phyloP scores from a whole-genome alignment of 2,888 invertebrate genomes.

The Drosophila anomalata region DNA sequence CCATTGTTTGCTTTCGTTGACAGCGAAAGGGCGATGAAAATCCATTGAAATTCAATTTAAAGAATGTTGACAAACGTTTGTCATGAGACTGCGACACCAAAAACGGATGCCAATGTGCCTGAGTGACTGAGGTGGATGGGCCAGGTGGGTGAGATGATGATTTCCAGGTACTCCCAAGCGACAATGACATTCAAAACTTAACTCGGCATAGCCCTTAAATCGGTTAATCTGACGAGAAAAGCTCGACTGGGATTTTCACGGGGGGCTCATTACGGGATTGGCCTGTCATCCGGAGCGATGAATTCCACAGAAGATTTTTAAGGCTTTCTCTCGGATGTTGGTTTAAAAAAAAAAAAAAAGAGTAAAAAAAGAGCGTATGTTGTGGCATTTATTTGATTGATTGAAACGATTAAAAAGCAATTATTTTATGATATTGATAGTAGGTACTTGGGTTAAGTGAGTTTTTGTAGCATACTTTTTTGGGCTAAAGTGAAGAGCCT shows the following conservation, averaged over 20 bases:
- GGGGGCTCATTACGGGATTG: conserved; percentile 21
- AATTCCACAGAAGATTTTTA: background rate
- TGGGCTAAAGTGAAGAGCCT: no score
- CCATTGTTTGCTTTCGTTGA: conserved; percentile 44
- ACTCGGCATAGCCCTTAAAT: conserved; percentile 23
- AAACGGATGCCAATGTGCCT: conserved; percentile 23
- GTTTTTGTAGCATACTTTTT: no score
- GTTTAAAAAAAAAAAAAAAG: no score
- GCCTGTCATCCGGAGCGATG: conserved; percentile 9
- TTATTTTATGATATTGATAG: no score
- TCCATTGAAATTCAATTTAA: conserved; percentile 57
- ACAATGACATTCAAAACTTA: conserved; percentile 29
- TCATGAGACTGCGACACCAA: conserved; percentile 32
- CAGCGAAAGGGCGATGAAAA: conserved; percentile 43
- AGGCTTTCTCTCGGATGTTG: background rate
- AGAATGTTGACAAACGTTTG: conserved; percentile 54
- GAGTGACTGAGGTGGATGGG: conserved; percentile 3
- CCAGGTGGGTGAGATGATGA: conserved; percentile 2
- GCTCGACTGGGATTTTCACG: conserved; percentile 18
- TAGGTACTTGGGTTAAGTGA: no score
- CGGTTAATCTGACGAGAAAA: conserved; percentile 36
- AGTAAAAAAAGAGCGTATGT: no score
- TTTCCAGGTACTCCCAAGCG: conserved; percentile 29
- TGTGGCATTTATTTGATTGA: background rate
- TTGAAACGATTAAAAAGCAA: background rate